These are phyloP conservation scores for Strigamia crassipes DNA, from an alignment of 2,888 invertebrate species.

Conservation along the genomic window DNA sequence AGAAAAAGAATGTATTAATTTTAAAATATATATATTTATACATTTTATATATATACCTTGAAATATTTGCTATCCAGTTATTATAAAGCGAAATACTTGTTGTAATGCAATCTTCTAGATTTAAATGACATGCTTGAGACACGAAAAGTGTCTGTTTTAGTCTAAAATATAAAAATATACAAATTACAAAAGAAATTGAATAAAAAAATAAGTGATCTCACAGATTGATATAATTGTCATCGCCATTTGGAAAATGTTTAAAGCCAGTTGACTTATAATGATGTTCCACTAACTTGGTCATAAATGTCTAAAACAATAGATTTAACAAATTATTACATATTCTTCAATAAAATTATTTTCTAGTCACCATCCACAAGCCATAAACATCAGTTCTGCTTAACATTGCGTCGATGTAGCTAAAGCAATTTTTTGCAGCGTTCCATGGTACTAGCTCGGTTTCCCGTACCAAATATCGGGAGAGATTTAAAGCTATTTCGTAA, in stretches of 20 bases:
- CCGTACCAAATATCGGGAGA: conserved; percentile 75
- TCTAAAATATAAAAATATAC: not conserved
- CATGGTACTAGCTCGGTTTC: conserved; percentile 83
- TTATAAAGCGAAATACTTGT: conserved; percentile 3
- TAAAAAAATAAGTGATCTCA: not conserved
- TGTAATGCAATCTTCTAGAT: not conserved
- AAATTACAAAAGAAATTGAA: not conserved
- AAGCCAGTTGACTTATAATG: not conserved
- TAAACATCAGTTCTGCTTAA: conserved; percentile 46
- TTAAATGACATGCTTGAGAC: not conserved
- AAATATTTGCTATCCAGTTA: not conserved
- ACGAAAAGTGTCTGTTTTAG: not conserved
- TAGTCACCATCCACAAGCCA: conserved; percentile 47
- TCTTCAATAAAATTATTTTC: not conserved
- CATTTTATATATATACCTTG: not conserved
- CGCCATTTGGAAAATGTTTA: not conserved
- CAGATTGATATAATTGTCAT: not conserved
- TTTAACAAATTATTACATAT: not conserved
- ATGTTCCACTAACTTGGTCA: not conserved
- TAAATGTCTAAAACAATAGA: not conserved
- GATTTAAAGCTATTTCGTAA: conserved; percentile 76
- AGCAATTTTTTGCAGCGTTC: conserved; percentile 76
- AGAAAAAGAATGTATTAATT: not conserved
- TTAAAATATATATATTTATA: too few species aligned
- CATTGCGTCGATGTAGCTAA: conserved; percentile 56